A percentile compares a stretch with the other conserved stretches of the same genome.
Conservation (phyloP, 2,113 vertebrate species). For the Neodontobutis hainanensis region DNA sequence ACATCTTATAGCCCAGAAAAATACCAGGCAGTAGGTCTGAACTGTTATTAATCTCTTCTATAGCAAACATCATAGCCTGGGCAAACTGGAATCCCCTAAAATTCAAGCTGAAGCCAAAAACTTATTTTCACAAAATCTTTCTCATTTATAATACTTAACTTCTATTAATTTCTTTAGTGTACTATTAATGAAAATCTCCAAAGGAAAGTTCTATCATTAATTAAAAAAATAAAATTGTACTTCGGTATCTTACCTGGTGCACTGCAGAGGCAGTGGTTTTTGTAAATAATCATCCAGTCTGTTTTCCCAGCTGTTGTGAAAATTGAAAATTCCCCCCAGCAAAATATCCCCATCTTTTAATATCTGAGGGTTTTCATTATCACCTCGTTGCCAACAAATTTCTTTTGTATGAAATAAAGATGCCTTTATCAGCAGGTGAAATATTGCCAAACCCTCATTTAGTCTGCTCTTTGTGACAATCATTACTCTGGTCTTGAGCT, state of each 20-base stretch:
- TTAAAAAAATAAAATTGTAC: no score
- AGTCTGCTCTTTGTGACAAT: no score
- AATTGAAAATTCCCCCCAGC: conserved; percentile 71
- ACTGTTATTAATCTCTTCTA: conserved; percentile 79
- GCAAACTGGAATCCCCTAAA: conserved; percentile 61
- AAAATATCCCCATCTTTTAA: conserved; percentile 68
- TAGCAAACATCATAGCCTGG: conserved; percentile 78
- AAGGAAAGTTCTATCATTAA: no score
- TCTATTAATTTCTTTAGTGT: no score
- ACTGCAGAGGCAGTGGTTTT: conserved; percentile 64
- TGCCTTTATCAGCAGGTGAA: conserved; percentile 55
- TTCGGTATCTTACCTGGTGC: conserved; percentile 69
- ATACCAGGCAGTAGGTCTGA: conserved; percentile 72
- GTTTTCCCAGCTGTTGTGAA: conserved; percentile 69
- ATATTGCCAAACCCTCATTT: conserved; percentile 38
- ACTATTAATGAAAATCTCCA: no score
- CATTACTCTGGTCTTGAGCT: no score
- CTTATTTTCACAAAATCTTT: neutral
- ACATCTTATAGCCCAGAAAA: conserved; percentile 74
- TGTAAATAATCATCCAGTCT: conserved; percentile 43
- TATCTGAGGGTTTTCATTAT: conserved; percentile 48
- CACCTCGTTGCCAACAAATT: conserved; percentile 57
- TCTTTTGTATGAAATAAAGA: conserved; percentile 47
- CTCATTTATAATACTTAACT: neutral
- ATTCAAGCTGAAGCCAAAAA: neutral